Conservation (phyloP, 2,113 vertebrate species). For the Callithrix jacchus region DNA sequence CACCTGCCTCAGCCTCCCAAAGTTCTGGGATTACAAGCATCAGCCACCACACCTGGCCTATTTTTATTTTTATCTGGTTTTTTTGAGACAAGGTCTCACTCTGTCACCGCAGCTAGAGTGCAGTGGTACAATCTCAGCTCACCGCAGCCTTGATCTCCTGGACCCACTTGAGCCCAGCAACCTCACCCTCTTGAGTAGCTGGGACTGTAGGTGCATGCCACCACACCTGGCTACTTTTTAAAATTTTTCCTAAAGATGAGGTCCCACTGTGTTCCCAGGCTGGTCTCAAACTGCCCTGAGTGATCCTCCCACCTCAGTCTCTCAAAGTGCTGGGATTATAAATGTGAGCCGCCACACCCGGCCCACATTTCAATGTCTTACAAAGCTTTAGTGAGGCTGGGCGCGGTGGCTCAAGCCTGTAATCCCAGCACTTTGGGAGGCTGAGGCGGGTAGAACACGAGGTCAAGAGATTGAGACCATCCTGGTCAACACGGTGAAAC, state of each 20-base stretch:
- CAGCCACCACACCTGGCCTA: too few species aligned
- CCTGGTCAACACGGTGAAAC: too few species aligned
- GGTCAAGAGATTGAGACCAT: too few species aligned
- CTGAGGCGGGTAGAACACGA: too few species aligned
- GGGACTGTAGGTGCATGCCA: neutral
- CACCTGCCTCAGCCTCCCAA: too few species aligned
- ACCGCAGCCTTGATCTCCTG: neutral
- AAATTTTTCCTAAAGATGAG: neutral
- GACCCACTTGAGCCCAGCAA: neutral
- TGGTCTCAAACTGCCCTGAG: neutral
- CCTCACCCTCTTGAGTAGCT: neutral
- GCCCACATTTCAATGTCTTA: neutral
- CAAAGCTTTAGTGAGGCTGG: accelerated
- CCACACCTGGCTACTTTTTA: neutral
- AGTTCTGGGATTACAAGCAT: too few species aligned
- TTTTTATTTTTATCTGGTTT: neutral
- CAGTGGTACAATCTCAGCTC: neutral
- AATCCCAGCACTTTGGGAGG: too few species aligned
- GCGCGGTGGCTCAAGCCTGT: too few species aligned
- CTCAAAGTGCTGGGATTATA: neutral
- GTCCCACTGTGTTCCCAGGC: neutral
- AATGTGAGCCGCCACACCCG: neutral
- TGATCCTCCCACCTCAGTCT: neutral
- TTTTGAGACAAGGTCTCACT: neutral
- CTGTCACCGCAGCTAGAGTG: neutral